Base-by-base conservation (phyloP, 2,113 vertebrate species). In the Mustela nigripes region DNA sequence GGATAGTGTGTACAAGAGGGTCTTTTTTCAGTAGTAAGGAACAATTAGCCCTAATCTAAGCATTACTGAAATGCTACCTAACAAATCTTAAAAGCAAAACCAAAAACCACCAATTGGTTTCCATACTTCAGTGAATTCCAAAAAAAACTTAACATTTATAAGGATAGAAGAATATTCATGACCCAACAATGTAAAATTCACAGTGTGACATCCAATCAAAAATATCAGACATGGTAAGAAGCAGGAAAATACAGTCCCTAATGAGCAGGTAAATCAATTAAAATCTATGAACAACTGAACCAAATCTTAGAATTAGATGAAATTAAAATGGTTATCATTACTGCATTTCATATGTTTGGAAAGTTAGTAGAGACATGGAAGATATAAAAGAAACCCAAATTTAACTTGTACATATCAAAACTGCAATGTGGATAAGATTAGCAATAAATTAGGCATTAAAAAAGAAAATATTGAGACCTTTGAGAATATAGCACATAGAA, bases 101-200 rank as follows among this genome's bases (percentile, higher is more conserved):
- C 1, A 78, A 28, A 84, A 94, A 63, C 4, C 9, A 91, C 78
- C 62, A 91, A 31, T 58, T 36, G 45, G 1, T 79, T 80, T 80
- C 63, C 48, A 93, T 50, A 80, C 9, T 91, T 96, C 76, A 18
- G 14, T 84, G n/a, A 11, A 86, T 42, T 42, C 73, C 42, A 95
- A 24, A 84, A 81, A 94, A 82, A 94, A 67, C 12, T 95, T 45
- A 67, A 21, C 67, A 86, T 42, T 91, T 74, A 65, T 60, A 91
- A 16, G 21, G 94, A 53, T 53, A 62, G 36, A 89, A 62, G 36
- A 85, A 88, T 81, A 81, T 39, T 2, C 5, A 31, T 67, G 56
- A 76, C 12, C 48, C 50, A 91, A 50, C 11, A 63, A 69, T 73
- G 9, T 80, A 90, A 88, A 80, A 87, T 56, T 87, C 36, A 73